A percentile compares a stretch with the other conserved stretches of the same genome.
Evolutionary conservation across 2,113 vertebrate genomes (phyloP).

Genomic region (Albula glossodonta): DNA sequence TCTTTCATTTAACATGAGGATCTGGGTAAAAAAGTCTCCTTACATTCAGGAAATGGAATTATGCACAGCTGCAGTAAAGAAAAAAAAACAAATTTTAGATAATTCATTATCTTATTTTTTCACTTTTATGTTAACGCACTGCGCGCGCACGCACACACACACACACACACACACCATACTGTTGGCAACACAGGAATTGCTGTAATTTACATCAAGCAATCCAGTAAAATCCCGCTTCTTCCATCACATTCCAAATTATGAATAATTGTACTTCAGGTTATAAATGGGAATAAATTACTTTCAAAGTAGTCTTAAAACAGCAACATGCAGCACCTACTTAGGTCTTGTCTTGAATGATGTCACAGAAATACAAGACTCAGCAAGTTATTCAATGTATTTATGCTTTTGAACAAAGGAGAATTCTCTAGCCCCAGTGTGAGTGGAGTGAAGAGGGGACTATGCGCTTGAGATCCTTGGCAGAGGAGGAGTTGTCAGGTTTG

Average conservation of each 20-base stretch:
- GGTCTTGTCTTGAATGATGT: background rate
- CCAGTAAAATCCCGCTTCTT: slow-evolving; percentile 18
- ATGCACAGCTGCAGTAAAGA: slow-evolving; percentile 8
- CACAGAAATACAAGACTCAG: background rate
- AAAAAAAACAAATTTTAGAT: background rate
- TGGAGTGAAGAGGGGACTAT: slow-evolving; percentile 60
- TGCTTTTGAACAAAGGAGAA: background rate
- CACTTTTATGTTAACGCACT: slow-evolving; percentile 18
- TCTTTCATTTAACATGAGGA: slow-evolving; percentile 47
- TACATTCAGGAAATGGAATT: slow-evolving; percentile 37
- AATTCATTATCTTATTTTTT: background rate
- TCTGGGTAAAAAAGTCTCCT: slow-evolving; percentile 40
- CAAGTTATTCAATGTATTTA: background rate
- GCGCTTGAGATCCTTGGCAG: slow-evolving; percentile 66
- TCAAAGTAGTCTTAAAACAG: background rate
- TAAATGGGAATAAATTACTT: slow-evolving; percentile 41
- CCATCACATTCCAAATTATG: slow-evolving; percentile 44
- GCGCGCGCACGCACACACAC: background rate
- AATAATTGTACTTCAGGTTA: slow-evolving; percentile 38
- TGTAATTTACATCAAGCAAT: slow-evolving; percentile 33
- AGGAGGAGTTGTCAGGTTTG: slow-evolving; percentile 76
- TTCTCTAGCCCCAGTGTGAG: slow-evolving; percentile 10
- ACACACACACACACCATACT: background rate
- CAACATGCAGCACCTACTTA: no score
- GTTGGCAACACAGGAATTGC: background rate